Evolutionary conservation across 2,113 vertebrate genomes (phyloP), one percentile per base, ranked within the genome.

Genomic region (Melanerpes formicivorus): DNA sequence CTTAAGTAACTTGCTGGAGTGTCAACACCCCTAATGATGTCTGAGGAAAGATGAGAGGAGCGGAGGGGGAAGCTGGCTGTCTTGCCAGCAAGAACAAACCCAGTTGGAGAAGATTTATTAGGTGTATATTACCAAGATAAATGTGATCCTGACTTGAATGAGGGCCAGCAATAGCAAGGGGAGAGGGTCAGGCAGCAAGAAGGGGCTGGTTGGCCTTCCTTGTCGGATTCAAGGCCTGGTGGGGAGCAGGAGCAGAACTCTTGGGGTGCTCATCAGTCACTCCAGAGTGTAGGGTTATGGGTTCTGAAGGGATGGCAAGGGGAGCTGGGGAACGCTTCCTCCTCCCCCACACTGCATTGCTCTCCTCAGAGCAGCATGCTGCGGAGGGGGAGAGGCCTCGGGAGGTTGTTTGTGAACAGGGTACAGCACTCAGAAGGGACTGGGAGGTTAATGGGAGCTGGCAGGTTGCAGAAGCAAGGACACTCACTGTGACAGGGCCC

Each of bases 11-110:
- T 90, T 76, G 55, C 87, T 48, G 56, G 64, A 90, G 88, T 94
- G 92, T 95, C 95, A 95, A 91, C 94, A 96, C 88, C 82, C 88
- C 4, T 94, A 96, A 95, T 90, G 80, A 91, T 94, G 88, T 64
- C 87, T 90, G 96, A 94, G 48, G 94, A 96, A 84, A 91, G 89
- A 94, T 5, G 40, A 93, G 90, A 89, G 92, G 90, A 87, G 87
- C 82, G 88, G 90, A 93, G 93, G 90, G 93, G 80, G 86, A 93
- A 96, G 85, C 50, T 93, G 77, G 62, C 44, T 90, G 77, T 95
- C 79, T 18, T 91, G 85, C 91, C 93, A 88, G 77, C 67, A 91
- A 95, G 85, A 94, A 46, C 69, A 95, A 80, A 93, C 91, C 74
- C 62, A 81, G 71, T 15, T 70, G 62, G 74, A 74, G 75, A 79